Conservation (phyloP, 2,797 vertebrate species). For the Taeniopygia guttata region DNA sequence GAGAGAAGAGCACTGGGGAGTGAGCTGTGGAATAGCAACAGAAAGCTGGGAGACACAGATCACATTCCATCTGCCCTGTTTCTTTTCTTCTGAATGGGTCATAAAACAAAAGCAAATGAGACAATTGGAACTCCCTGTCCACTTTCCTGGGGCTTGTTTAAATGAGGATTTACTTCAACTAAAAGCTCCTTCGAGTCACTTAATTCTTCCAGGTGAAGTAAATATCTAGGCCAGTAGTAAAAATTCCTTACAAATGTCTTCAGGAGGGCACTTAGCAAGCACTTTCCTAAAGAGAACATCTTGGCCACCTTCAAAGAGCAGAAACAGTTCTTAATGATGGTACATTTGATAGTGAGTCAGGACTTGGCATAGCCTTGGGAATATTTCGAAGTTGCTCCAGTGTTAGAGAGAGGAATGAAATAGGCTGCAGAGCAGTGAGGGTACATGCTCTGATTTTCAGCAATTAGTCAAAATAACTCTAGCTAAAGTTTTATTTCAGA, state of each 20-base stretch:
- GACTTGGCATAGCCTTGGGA: background rate
- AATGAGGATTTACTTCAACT: slow-evolving; percentile 42
- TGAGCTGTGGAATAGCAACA: background rate
- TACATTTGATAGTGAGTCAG: background rate
- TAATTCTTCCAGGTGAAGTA: slow-evolving; percentile 46
- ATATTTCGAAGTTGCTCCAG: background rate
- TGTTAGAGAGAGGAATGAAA: background rate
- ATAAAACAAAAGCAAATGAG: slow-evolving; percentile 19
- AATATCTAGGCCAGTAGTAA: slow-evolving; percentile 14
- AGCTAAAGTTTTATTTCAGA: background rate
- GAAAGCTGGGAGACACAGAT: background rate
- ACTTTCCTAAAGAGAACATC: background rate
- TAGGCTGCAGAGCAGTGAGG: background rate
- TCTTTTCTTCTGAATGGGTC: background rate
- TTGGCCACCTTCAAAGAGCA: background rate
- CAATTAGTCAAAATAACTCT: background rate
- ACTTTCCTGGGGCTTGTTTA: slow-evolving; percentile 46
- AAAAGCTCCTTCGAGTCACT: slow-evolving; percentile 18
- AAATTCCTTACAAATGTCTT: slow-evolving; percentile 17
- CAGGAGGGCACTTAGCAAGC: background rate
- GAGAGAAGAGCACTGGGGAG: background rate
- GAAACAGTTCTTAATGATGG: background rate
- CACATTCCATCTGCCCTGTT: background rate
- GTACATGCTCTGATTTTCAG: background rate
- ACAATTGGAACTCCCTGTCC: background rate